Base-by-base conservation (phyloP, 1,140 invertebrate genomes). In the Drosophila yakuba region DNA sequence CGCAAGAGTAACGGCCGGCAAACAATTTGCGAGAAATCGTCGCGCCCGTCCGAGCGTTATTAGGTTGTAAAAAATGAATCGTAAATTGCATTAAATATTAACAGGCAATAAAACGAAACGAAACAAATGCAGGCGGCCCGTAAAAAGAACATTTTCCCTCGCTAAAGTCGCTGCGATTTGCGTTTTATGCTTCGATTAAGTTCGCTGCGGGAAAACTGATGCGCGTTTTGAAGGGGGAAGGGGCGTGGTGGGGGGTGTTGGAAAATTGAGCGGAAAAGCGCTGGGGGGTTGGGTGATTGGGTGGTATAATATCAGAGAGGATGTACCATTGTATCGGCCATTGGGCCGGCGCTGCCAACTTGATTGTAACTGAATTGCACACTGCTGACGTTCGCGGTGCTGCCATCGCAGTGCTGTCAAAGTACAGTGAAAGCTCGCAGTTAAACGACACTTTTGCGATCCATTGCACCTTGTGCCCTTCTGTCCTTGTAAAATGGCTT, bases 71-170 rank as follows among this genome's bases (percentile, higher is more conserved):
- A 86, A 86, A 86, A 86, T 86, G 82, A 86, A 78, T 86, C 82
- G 82, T 86, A 86, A 86, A 86, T 86, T 86, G 82, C 82, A 86
- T 86, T 86, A 86, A 86, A 86, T 86, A 86, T 86, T 86, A 86
- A 86, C 82, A 86, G 82, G 86, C 82, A 86, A 86, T 86, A 86
- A 86, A 80, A 84, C 56, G 62, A 60, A 52, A 55, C 48, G 52
- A 71, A 61, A 63, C 80, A 80, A 84, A 85, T 86, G 82, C 78
- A 86, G 57, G 59, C 54, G 23, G 74, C 41, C 36, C 74, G 77
- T 86, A 85, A 86, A 84, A 78, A 71, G 57, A 45, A 32, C 47
- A 20, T 38, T 68, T 28, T 63, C 68, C 67, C 52, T 3, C 38
- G 38, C 39, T 35, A 52, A 47, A 59, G 66, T 63, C 74, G 63